phyloP scores from a whole-genome alignment of 2,797 vertebrate species.

The Ambastaia sidthimunki region DNA sequence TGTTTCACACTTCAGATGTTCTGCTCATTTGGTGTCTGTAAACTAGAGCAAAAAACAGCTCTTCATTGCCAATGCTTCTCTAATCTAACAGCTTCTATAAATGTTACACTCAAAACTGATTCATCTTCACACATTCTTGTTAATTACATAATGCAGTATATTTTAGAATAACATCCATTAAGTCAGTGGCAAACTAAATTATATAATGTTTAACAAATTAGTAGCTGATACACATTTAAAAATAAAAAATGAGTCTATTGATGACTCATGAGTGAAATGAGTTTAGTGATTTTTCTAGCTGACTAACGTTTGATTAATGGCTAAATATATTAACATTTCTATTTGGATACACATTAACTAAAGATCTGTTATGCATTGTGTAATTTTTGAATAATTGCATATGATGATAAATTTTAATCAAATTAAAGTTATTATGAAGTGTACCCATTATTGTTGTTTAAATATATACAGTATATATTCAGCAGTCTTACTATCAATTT shows the following conservation, averaged over 20 bases:
- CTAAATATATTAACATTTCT: too few relatives aligned
- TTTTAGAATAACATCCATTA: neutral
- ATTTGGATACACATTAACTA: neutral
- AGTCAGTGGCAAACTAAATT: neutral
- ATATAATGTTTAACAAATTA: neutral
- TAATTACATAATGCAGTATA: neutral
- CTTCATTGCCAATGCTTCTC: neutral
- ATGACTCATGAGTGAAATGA: too few relatives aligned
- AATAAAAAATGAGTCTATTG: too few relatives aligned
- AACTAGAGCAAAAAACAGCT: neutral
- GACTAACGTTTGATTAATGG: neutral
- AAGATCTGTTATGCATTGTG: neutral
- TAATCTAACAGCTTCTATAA: neutral
- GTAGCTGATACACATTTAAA: too few relatives aligned
- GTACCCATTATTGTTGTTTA: too few relatives aligned
- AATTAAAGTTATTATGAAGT: neutral
- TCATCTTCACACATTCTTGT: neutral
- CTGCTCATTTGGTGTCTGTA: neutral
- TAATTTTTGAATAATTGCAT: neutral
- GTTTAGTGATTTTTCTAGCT: neutral
- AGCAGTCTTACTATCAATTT: too few relatives aligned
- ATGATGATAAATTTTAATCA: neutral
- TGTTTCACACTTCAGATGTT: constrained; percentile 2
- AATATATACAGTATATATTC: too few relatives aligned
- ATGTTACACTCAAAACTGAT: neutral